phyloP scores from a whole-genome alignment of 2,888 invertebrate genomes.

The Pegoplata infirma region DNA sequence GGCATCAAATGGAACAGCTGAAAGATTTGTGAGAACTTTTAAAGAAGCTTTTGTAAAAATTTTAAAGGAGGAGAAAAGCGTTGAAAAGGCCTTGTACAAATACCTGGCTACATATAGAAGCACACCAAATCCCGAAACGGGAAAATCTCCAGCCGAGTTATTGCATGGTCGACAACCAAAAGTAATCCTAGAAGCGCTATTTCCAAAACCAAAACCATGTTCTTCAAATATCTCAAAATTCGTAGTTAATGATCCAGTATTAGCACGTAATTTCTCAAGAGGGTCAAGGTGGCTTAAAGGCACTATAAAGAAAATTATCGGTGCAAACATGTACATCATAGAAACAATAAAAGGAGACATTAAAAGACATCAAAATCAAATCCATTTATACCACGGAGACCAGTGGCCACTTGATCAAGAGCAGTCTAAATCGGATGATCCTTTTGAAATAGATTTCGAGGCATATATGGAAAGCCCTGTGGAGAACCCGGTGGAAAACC shows the following conservation, averaged over 20 bases:
- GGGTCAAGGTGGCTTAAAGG: background rate
- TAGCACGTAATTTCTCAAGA: no score
- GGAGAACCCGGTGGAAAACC: no score
- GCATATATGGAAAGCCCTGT: no score
- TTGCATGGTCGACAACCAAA: constrained; percentile 56
- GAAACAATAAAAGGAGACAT: background rate
- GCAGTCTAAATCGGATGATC: no score
- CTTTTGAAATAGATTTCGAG: no score
- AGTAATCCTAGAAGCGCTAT: constrained; percentile 35
- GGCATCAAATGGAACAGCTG: constrained; percentile 49
- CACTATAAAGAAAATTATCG: background rate
- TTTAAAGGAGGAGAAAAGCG: background rate
- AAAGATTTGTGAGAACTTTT: constrained; percentile 34
- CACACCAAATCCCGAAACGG: constrained; percentile 42
- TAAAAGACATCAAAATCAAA: background rate
- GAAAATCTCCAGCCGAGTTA: constrained; percentile 43
- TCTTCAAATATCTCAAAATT: background rate
- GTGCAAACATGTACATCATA: background rate
- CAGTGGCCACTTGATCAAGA: background rate
- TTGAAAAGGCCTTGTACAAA: no score
- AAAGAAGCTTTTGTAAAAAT: background rate
- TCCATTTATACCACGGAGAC: background rate
- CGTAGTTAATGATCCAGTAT: background rate
- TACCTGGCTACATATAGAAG: constrained; percentile 47
- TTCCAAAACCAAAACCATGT: constrained; percentile 21